Conservation (phyloP, 64 coral and sea anemone genomes). For the Pocillopora damicornis region DNA sequence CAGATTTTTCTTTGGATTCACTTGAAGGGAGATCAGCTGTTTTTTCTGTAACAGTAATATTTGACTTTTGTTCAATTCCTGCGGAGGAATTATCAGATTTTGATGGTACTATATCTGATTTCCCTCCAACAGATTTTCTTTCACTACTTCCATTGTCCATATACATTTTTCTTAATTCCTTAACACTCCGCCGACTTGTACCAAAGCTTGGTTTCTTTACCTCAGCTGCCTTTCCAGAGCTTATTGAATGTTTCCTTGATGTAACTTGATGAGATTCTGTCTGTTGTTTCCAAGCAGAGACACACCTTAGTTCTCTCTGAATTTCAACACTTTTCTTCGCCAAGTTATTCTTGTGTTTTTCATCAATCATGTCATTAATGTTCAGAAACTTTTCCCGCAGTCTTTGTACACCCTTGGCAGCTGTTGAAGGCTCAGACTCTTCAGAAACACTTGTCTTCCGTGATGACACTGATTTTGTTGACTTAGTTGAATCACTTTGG, state of each 20-base stretch:
- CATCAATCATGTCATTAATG: conserved; percentile 56
- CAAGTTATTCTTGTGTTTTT: conserved; percentile 40
- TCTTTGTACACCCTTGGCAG: conserved; percentile 36
- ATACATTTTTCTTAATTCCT: conserved; percentile 35
- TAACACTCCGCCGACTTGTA: conserved; percentile 8
- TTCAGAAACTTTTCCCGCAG: conserved; percentile 51
- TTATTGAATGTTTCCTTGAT: neutral
- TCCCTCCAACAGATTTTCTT: neutral
- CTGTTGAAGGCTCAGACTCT: neutral
- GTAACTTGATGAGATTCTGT: conserved; percentile 12
- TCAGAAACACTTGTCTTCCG: conserved; percentile 1
- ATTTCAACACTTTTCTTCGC: conserved; percentile 48
- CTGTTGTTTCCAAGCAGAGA: conserved; percentile 42
- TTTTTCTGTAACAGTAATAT: neutral
- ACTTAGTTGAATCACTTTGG: neutral
- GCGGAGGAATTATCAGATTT: conserved; percentile 5
- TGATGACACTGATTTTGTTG: neutral
- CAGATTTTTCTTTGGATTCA: neutral
- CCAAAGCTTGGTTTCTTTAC: neutral
- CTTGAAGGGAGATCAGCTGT: neutral
- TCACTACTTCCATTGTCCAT: conserved; percentile 1
- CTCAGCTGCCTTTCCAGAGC: neutral
- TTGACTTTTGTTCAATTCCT: neutral
- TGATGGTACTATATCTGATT: neutral
- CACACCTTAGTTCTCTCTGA: conserved; percentile 39